phyloP scores from a whole-genome alignment of 37 sponge, comb jelly and placozoan species.

The Crambe crambe region DNA sequence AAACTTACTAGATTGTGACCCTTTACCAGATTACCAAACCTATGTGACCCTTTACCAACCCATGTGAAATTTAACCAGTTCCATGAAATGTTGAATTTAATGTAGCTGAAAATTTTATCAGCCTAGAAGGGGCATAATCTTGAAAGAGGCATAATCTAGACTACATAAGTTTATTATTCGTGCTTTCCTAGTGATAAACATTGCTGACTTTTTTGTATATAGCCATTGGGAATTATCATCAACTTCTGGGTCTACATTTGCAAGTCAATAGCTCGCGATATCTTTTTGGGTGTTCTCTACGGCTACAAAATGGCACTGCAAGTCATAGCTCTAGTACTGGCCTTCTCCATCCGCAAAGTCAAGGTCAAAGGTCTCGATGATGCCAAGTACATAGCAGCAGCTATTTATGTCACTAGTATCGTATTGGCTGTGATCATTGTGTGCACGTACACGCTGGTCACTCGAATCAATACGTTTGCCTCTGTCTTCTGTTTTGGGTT shows the following conservation, averaged over 20 bases:
- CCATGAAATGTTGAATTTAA: too few relatives aligned
- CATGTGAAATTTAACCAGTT: too few relatives aligned
- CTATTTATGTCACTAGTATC: constrained; percentile 52
- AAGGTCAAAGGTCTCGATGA: constrained; percentile 65
- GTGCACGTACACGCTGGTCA: constrained; percentile 13
- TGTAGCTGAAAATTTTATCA: too few relatives aligned
- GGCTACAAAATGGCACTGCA: constrained; percentile 55
- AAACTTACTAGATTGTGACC: too few relatives aligned
- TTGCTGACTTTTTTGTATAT: background rate
- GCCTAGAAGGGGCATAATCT: too few relatives aligned
- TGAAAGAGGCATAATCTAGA: too few relatives aligned
- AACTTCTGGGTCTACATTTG: constrained; percentile 22
- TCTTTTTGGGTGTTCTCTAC: constrained; percentile 45
- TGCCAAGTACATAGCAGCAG: constrained; percentile 46
- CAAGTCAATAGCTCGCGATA: constrained; percentile 5
- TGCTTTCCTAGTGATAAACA: too few relatives aligned
- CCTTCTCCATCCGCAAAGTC: constrained; percentile 61
- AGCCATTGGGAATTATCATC: constrained; percentile 3
- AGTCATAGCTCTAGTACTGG: constrained; percentile 35
- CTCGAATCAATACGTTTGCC: constrained; percentile 22
- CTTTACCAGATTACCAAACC: background rate
- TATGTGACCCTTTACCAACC: background rate
- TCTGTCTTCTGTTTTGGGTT: constrained; percentile 13
- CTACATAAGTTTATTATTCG: too few relatives aligned
- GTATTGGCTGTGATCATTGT: constrained; percentile 38